A percentile compares a stretch with the other conserved stretches of the same genome.
These are phyloP conservation scores for Lemur catta DNA, from an alignment of 2,797 vertebrate genomes.

Conservation along the genomic window DNA sequence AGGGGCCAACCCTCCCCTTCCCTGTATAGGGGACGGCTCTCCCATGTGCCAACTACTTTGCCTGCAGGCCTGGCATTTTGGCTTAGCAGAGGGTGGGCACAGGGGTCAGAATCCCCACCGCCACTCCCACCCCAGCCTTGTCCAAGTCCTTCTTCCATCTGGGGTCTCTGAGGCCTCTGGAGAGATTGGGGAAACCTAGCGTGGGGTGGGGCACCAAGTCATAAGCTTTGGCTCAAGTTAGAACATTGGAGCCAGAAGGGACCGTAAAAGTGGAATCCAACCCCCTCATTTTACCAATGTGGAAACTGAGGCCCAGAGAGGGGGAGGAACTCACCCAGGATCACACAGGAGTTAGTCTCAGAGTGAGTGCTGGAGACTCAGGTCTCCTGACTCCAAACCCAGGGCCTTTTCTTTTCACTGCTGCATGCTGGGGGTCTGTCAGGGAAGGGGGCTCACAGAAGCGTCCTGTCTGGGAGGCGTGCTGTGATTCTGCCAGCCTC, in stretches of 20 bases:
- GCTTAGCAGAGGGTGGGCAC: neutral
- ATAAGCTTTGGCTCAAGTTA: neutral
- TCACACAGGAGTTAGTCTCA: neutral
- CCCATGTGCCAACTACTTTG: neutral
- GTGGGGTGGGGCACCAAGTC: fast-evolving
- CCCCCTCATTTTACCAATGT: neutral
- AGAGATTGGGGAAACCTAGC: neutral
- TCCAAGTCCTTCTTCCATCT: neutral
- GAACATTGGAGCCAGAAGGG: neutral
- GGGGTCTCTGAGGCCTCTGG: neutral
- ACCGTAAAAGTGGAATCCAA: neutral
- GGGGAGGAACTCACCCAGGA: neutral
- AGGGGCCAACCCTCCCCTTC: neutral
- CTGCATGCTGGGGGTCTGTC: too few species aligned
- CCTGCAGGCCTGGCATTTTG: neutral
- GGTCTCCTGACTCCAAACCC: neutral
- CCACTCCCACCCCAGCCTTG: neutral
- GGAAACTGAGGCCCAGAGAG: neutral
- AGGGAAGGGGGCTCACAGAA: neutral
- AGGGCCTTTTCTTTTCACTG: neutral
- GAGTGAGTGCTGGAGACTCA: too few species aligned
- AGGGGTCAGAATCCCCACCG: neutral
- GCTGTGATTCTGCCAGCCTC: neutral
- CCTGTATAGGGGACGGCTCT: neutral
- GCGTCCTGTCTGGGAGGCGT: neutral